Evolutionary conservation across 2,113 vertebrate species (phyloP).

Genomic region (Nicator chloris): DNA sequence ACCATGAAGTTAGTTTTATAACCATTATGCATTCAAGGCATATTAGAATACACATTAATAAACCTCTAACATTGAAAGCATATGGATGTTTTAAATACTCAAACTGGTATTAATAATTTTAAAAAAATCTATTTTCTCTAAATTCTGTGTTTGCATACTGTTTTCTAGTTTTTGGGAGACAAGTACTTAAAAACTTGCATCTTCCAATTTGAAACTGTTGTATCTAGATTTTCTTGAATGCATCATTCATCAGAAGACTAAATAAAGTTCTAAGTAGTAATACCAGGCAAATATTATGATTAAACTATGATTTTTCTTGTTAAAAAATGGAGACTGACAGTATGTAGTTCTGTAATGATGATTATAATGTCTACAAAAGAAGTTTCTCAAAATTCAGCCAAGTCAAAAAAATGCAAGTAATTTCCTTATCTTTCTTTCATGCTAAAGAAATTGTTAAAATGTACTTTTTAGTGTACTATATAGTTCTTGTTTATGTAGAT

Average conservation of each 20-base stretch:
- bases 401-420: background rate
- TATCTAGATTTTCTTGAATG: background rate
- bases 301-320: background rate
- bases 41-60: background rate
- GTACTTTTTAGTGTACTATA: background rate
- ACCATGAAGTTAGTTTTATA: background rate
- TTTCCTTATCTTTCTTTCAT: background rate
- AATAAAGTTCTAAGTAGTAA: background rate
- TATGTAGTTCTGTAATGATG: background rate
- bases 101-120: background rate
- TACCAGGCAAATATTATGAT: background rate
- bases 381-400: background rate
- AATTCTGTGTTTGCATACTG: background rate
- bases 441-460: background rate
- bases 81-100: background rate
- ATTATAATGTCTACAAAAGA: background rate
- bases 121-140: background rate
- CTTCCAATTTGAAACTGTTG: background rate
- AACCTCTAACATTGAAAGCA: background rate
- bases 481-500: conserved; percentile 46
- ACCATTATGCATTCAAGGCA: background rate
- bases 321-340: background rate
- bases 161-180: background rate
- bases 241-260: background rate
- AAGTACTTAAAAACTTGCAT: background rate